Base-by-base conservation (phyloP, 2,888 invertebrate genomes). In the Lissonota sp. region DNA sequence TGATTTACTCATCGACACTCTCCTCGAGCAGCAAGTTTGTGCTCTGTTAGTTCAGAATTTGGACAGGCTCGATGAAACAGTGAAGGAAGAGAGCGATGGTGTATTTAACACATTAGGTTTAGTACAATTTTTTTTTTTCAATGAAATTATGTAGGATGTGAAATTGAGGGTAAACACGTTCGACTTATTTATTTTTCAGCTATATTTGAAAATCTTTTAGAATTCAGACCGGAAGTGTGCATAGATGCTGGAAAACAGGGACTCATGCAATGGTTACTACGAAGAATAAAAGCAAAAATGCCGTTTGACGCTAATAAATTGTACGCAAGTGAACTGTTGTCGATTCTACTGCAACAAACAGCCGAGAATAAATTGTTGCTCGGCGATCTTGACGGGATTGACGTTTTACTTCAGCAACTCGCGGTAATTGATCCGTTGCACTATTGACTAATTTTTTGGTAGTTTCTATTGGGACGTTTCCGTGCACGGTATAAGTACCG, bases 301-400 rank as follows among this genome's bases (percentile, higher is more conserved):
- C 97, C 98, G 7, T 99, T 98, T 93, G 98, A 99, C 93, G 96
- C 95, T 0, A 99, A 99, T 92, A 99, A 99, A 93, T 93, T 99
- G 63, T 99, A 99, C 93, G 97, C 97, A 64, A 98, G 98, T 91
- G 99, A 99, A 94, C 96, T 99, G 84, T 93, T 99, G 63, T 98
- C 99, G 12, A 99, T 99, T 91, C 93, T 99, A 8, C 93, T 99
- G 72, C 99, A 99, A 93, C 96, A 96, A 84, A 97, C 97, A 83
- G 96, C 96, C 79, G 96, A 96, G 70, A 98, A 98, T 91, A 95
- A 97, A 84, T 93, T 95, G 70, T 91, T 96, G 37, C 93, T 99
- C 26, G 99, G 99, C n/a, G 97, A 98, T 88, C 92, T 98, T 57
- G 99, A 99, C 90, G 99, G 99, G 3, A 99, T 99, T 88, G 99